phyloP scores from a whole-genome alignment of 1,140 invertebrate genomes.

The Cylas formicarius region DNA sequence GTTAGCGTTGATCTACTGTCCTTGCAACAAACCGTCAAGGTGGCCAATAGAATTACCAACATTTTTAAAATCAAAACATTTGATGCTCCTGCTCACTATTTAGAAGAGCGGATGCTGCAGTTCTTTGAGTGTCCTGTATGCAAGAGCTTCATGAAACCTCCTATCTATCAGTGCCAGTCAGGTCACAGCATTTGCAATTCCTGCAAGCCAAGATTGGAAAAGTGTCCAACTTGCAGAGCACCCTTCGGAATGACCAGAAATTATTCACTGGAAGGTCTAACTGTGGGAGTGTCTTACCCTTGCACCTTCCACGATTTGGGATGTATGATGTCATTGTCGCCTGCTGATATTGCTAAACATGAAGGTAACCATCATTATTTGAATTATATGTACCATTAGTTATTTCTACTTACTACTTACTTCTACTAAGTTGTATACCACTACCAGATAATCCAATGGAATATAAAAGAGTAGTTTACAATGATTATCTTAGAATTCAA shows the following conservation, averaged over 20 bases:
- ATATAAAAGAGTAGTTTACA: too few relatives aligned
- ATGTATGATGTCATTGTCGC: conserved; percentile 22
- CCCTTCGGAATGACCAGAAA: conserved; percentile 68
- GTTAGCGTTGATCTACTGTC: conserved; percentile 25
- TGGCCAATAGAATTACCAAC: conserved; percentile 22
- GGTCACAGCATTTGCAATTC: conserved; percentile 71
- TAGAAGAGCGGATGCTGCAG: conserved; percentile 27
- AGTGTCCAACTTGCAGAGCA: conserved; percentile 69
- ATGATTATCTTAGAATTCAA: too few relatives aligned
- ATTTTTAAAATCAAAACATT: conserved; percentile 25
- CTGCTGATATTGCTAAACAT: conserved; percentile 25
- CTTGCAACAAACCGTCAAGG: conserved; percentile 21
- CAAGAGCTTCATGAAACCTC: conserved; percentile 67
- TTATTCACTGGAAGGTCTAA: conserved; percentile 63
- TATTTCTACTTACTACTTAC: too few relatives aligned
- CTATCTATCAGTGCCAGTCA: conserved; percentile 67
- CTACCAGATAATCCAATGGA: too few relatives aligned
- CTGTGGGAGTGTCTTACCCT: conserved; percentile 28
- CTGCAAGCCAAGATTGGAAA: conserved; percentile 57
- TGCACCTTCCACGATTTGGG: conserved; percentile 30
- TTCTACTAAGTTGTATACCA: too few relatives aligned
- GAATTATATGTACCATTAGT: too few relatives aligned
- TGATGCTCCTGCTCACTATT: conserved; percentile 14
- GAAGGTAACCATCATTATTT: conserved; percentile 20
- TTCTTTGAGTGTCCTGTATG: conserved; percentile 63